Evolutionary conservation across 2,797 vertebrate species (phyloP), one percentile per base, ranked within the genome.

Genomic region (Cossypha heuglini): DNA sequence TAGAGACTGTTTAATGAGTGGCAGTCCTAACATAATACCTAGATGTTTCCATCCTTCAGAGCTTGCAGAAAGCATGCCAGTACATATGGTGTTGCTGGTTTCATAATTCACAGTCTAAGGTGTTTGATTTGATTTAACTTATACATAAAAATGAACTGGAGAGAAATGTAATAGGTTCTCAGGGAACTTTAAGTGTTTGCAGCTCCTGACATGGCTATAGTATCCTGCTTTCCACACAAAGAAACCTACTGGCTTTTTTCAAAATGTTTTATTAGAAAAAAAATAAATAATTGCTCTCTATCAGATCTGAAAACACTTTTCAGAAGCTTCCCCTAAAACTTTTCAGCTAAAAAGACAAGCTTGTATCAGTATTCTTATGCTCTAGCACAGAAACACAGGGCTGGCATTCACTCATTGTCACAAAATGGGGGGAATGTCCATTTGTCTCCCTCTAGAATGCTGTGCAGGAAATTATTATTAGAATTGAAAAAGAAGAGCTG

Each of bases 231-330:
- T 42, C 21, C 9, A n/a, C 18, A 38, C 38, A 38, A 38, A 38
- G 38, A 38, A 38, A 38, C 38, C 4, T 26, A 52, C 4, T 0
- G 0, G 5, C 6, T 33, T 72, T 74, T 67, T 40, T 19, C 43
- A 66, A 86, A 81, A 92, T n/a, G 43, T 24, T 69, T 26, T 40
- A 48, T 26, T 62, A 74, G 35, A 58, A 79, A 85, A 33, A 78
- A 75, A 88, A 26, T 40, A 42, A 42, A 42, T 45, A 42, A 79
- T 7, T 0, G 0, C 4, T 24, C 22, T 33, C 38, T 48, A 38
- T 7, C 16, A 83, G 16, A 86, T 40, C 16, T 73, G 59, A 74
- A 67, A 79, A 49, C 3, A 25, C 3, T 66, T 88, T 43, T 29
- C 31, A 69, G 79, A 93, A 73, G 11, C 24, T 69, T 49, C 35